A percentile compares a stretch with the other conserved stretches of the same genome.
Evolutionary conservation across 2,113 vertebrate genomes (phyloP).

Genomic region (Thinocorus orbignyianus): DNA sequence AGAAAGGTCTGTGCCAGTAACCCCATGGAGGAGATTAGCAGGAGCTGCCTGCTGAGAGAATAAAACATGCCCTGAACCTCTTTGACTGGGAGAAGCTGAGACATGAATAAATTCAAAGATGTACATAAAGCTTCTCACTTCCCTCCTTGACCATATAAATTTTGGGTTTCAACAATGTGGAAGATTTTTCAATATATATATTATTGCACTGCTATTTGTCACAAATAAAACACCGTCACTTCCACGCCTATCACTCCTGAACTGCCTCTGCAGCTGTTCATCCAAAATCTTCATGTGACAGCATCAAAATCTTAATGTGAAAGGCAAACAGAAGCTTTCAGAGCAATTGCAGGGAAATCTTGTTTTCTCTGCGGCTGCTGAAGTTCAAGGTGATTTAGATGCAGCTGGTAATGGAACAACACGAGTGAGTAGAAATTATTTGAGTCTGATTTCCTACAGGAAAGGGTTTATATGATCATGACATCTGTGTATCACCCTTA

Average conservation of each 20-base stretch:
- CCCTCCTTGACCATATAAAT: not conserved
- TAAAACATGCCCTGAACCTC: not conserved
- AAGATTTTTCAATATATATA: not conserved
- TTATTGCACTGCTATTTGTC: not conserved
- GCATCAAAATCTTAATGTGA: not conserved
- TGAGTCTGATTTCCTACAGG: constrained; percentile 21
- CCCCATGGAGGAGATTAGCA: not conserved
- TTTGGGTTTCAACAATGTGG: not conserved
- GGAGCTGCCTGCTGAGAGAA: not conserved
- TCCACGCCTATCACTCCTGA: not conserved
- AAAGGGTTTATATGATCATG: not conserved
- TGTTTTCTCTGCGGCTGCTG: not conserved
- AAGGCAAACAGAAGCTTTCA: constrained; percentile 17
- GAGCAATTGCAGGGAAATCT: not conserved
- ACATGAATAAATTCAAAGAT: not conserved
- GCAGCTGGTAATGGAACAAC: constrained; percentile 6
- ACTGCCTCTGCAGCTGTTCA: not conserved
- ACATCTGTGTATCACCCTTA: constrained; percentile 19
- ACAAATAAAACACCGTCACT: not conserved
- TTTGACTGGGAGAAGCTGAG: not conserved
- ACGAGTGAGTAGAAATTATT: not conserved
- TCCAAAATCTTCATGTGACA: not conserved
- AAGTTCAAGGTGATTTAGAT: constrained; percentile 51
- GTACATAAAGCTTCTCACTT: not conserved
- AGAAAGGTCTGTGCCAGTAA: not conserved